Base-by-base conservation (phyloP, 1,140 invertebrate genomes). In the Saccostrea glomerata region DNA sequence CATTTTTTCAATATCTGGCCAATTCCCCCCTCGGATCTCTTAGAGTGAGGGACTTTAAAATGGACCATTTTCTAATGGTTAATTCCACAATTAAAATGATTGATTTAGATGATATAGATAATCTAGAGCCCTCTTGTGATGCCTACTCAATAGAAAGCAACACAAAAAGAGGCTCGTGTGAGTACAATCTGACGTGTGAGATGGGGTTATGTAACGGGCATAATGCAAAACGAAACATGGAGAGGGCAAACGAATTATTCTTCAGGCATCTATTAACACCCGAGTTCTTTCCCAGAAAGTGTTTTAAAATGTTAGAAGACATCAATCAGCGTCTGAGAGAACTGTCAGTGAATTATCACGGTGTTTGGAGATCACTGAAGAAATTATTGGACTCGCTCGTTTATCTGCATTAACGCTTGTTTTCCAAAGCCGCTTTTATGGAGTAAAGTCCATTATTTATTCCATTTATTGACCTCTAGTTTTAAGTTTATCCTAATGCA, bases 31-130 rank as follows among this genome's bases (percentile, higher is more conserved):
- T 94, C 0, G 94, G 94, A 11, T 94, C 94, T 3, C 84, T 94
- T 47, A 87, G 93, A 12, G 89, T 94, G 3, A 89, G 93, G 17
- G 94, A 94, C 88, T 93, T 94, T 77, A 94, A 94, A 86, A 93
- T 94, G 84, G 92, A 91, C 0, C 93, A 94, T 90, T 93, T 94
- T 88, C 89, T 94, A 40, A 88, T 94, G 87, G 89, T 93, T 12
- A 92, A 93, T 87, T 86, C 82, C 73, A 89, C 84, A 25, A 89
- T 94, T 15, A 94, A 94, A 86, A 92, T 94, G 89, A 94, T 93
- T 60, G 94, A 94, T 89, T 87, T 94, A 13, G 94, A 94, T 87
- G 94, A 94, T 87, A 91, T 94, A 36, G 93, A 93, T 84, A 94
- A 93, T 89, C 40, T 94, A n/a, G 94, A 94, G 89, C 94, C 94